Evolutionary conservation across 2,113 vertebrate genomes (phyloP), one percentile per base, ranked within the genome.

Genomic region (Tragelaphus buxtoni): DNA sequence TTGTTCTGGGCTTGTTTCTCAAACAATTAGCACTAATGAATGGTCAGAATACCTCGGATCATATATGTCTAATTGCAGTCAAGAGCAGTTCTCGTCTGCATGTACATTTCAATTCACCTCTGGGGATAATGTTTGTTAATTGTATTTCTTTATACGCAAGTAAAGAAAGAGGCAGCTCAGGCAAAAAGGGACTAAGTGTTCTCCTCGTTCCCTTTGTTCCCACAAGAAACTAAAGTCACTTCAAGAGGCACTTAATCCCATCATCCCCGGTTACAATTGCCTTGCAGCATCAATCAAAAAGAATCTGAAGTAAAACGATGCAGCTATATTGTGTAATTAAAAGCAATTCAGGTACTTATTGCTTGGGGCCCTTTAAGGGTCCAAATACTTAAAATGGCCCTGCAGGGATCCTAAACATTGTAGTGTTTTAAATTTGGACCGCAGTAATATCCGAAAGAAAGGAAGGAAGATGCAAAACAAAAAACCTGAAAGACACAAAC

Each of bases 181-280:
- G 99, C 98, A 98, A 98, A 99, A 98, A 98, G 97, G 98, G 98
- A 99, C 98, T 97, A 98, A 99, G 99, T 98, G 98, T 99, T 99
- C 99, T 99, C 98, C 98, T 98, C 99, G 98, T 98, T 99, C 97
- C 98, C 98, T 99, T 99, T 99, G 99, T 99, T 99, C 99, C 98
- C 98, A 98, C 98, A 99, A 99, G 99, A 98, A 99, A 99, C 99
- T 99, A 99, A 99, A 99, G 99, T 99, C 99, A 99, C 99, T 99
- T 99, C 99, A 99, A 99, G 99, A 99, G 99, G 98, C 99, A 99
- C 99, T 99, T 99, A 99, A 99, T 99, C 99, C 99, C 98, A 99
- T 99, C 99, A 99, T 99, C 99, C 99, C 99, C 97, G 99, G 99
- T 99, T 99, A 99, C 99, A 99, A 99, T 99, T 99, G 99, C 99